These are phyloP conservation scores for Diceros bicornis DNA, from an alignment of 2,797 vertebrate genomes.

Conservation along the genomic window DNA sequence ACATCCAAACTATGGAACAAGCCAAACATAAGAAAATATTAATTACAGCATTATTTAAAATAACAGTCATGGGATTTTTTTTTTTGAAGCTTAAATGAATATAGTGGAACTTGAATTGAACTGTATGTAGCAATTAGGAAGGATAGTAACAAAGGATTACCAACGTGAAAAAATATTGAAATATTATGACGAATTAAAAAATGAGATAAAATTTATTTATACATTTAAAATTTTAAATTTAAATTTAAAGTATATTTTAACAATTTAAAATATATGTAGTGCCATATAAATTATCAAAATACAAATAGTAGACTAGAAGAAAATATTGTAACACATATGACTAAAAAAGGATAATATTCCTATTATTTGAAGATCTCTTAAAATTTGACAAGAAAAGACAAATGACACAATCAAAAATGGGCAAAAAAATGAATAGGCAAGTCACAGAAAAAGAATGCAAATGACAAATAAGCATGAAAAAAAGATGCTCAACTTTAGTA, in stretches of 20 bases:
- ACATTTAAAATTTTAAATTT: too few relatives aligned
- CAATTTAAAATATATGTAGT: neutral
- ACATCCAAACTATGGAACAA: neutral
- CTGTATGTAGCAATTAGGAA: neutral
- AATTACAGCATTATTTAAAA: constrained; percentile 30
- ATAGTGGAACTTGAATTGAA: neutral
- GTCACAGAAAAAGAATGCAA: neutral
- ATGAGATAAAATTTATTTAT: neutral
- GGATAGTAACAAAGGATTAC: neutral
- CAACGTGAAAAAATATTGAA: neutral
- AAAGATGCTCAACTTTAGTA: neutral
- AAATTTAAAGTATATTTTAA: neutral
- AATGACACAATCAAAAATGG: neutral
- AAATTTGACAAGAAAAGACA: constrained; percentile 12
- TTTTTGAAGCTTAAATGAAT: neutral
- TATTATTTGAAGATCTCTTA: neutral
- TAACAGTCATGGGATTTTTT: neutral
- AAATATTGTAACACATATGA: neutral
- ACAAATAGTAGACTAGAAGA: neutral
- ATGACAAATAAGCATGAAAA: neutral
- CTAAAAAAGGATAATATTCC: neutral
- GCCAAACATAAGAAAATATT: neutral
- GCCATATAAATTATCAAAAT: neutral
- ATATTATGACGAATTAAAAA: neutral
- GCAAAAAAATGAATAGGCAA: neutral